Evolutionary conservation across 2,797 vertebrate genomes (phyloP).

Genomic region (Staurois parvus): DNA sequence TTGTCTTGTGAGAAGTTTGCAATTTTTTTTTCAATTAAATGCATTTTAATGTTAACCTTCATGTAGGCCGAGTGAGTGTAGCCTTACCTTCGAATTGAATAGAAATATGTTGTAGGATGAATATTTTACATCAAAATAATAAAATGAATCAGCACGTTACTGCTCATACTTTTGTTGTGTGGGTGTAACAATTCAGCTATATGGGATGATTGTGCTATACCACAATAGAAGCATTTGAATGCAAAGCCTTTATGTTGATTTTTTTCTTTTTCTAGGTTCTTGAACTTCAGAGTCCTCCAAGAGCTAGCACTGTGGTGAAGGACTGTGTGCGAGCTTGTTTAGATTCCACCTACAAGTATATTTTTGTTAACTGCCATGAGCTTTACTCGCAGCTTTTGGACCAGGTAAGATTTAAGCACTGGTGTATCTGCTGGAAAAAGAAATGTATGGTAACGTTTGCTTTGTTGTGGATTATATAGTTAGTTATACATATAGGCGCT

Average conservation of each 20-base stretch:
- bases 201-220: background rate
- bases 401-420: slow-evolving; percentile 80
- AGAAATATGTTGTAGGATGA: background rate
- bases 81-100: too few relatives aligned
- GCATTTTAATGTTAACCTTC: too few relatives aligned
- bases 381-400: slow-evolving; percentile 93
- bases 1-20: too few relatives aligned
- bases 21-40: too few relatives aligned
- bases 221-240: background rate
- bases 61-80: too few relatives aligned
- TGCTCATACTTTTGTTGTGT: slow-evolving; percentile 4
- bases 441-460: too few relatives aligned
- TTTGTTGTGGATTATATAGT: too few relatives aligned
- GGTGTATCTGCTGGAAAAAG: background rate
- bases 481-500: too few relatives aligned
- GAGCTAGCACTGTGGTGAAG: slow-evolving; percentile 93
- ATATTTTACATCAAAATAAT: slow-evolving; percentile 3
- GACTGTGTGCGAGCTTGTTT: slow-evolving; percentile 95
- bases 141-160: background rate
- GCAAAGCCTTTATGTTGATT: background rate
- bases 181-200: background rate
- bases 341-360: slow-evolving; percentile 96
- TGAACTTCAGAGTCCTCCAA: slow-evolving; percentile 93
- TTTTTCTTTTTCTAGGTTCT: slow-evolving; percentile 81
- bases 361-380: slow-evolving; percentile 97